Evolutionary conservation across 1,140 invertebrate genomes (phyloP), one percentile per base, ranked within the genome.

Genomic region (Ctenoplectra terminalis): DNA sequence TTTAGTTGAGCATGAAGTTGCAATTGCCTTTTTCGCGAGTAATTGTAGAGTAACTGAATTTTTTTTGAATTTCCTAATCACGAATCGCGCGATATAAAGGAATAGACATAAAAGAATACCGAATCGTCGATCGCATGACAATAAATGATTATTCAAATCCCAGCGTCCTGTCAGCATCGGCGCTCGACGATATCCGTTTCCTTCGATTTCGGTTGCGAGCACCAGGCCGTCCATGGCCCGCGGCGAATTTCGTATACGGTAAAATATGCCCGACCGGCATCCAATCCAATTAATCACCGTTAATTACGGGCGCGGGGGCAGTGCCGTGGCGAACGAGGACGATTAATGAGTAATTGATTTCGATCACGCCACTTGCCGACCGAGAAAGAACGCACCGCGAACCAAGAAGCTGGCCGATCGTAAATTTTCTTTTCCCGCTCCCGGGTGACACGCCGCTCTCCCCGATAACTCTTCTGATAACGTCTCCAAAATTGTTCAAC

Each of bases 261-360:
- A 88, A 88, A 90, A 91, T 90, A 89, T 82, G 54, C 75, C 50
- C 71, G 60, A 23, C 54, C 82, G 61, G 61, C 64, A 90, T 90
- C 86, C 88, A 82, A 78, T 87, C 83, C 86, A 90, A 88, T 91
- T 92, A 90, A 92, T 93, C 92, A 90, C 83, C 82, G 86, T 92
- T 92, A 92, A 92, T 93, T 92, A 92, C 87, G 85, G 75, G 83
- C 83, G 83, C 89, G 88, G 84, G 89, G 85, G 85, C 81, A 86
- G 84, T 72, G 81, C 69, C 83, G 67, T 20, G 81, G 66, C 34
- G 85, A 76, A 89, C 83, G 84, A 66, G 85, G 78, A 84, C 88
- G 86, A 92, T 92, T 87, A 86, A 87, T 92, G 89, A 93, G 89
- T 92, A 92, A 93, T 92, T 91, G 92, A 92, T 92, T 91, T 89